Base-by-base conservation (phyloP, 2,888 invertebrate genomes). In the Diogma glabrata region DNA sequence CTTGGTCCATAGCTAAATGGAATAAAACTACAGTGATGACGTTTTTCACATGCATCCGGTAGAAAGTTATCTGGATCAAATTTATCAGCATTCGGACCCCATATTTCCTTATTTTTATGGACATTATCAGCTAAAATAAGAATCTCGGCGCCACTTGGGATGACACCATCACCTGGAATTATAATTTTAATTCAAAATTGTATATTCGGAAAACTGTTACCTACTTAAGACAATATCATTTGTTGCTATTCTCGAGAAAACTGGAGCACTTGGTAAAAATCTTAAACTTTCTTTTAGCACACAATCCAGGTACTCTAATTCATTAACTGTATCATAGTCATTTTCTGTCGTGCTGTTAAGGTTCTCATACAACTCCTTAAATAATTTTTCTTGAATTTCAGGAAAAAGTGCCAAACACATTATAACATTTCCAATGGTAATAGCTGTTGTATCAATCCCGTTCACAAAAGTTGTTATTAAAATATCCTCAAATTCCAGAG, bases 1-100 rank as follows among this genome's bases (percentile, higher is more conserved):
- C 43, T 9, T 43, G 43, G 43, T 4, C 43, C 43, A n/a, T 20
- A 43, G 7, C 43, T 43, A n/a, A 43, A 43, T n/a, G 43, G 43
- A 22, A 20, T 20, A 43, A 14, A 43, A 7, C 43, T 43, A 9
- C 20, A 19, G 4, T 19, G 43, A 22, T 43, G 43, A 12, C 43
- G 23, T 43, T 20, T 43, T 22, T 9, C 43, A 4, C 14, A 14
- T 2, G 8, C 22, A 20, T 43, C 22, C 1, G 22, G 43, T 9
- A 43, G 7, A 43, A 43, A 43, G n/a, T 43, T 9, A 20, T 43
- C 43, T 5, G 43, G 43, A 43, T 43, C 22, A 6, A 20, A 43
- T 22, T 43, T 43, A 43, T 43, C 16, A 8, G 16, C 20, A 43
- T 43, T 43, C 12, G 43, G 22, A 4, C 43, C 43, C 43, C 43